Evolutionary conservation across 2,888 invertebrate genomes (phyloP).

Genomic region (Hyposoter dolosus): DNA sequence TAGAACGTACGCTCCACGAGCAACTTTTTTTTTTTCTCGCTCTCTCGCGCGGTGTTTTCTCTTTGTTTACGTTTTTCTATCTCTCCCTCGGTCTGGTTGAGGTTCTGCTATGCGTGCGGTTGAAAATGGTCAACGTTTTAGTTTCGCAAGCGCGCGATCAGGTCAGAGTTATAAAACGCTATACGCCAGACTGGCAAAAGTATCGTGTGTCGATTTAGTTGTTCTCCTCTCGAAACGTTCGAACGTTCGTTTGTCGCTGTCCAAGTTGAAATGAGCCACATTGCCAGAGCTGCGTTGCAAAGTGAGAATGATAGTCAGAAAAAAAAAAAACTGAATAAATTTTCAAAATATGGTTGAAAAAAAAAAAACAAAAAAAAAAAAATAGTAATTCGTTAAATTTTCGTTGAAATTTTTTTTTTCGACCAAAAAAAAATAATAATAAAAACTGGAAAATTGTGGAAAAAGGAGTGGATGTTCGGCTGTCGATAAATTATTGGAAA

Average conservation of each 20-base stretch:
- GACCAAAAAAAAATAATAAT: not conserved
- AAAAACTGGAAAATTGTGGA: too few species aligned
- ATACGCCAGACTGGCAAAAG: slow-evolving; percentile 73
- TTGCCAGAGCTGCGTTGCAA: slow-evolving; percentile 63
- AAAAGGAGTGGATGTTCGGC: too few species aligned
- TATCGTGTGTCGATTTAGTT: slow-evolving; percentile 73
- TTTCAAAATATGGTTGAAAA: not conserved
- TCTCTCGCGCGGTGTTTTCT: slow-evolving; percentile 14
- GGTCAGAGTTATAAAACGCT: slow-evolving; percentile 71
- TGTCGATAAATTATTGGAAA: too few species aligned
- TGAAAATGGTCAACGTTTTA: slow-evolving; percentile 50
- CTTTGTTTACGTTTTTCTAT: slow-evolving; percentile 6
- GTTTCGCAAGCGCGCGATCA: slow-evolving; percentile 42
- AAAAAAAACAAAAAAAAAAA: not conserved
- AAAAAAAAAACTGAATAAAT: not conserved
- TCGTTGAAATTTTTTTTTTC: not conserved
- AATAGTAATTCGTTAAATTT: not conserved
- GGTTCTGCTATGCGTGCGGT: not conserved
- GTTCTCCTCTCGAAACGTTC: slow-evolving; percentile 60
- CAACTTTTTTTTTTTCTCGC: not conserved
- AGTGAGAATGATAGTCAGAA: slow-evolving; percentile 54
- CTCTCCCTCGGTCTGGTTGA: not conserved
- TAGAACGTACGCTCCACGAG: not conserved
- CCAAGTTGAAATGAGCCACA: slow-evolving; percentile 64
- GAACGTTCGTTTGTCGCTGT: slow-evolving; percentile 38